Base-by-base conservation (phyloP, 2,888 invertebrate genomes). In the Agelastica alni region DNA sequence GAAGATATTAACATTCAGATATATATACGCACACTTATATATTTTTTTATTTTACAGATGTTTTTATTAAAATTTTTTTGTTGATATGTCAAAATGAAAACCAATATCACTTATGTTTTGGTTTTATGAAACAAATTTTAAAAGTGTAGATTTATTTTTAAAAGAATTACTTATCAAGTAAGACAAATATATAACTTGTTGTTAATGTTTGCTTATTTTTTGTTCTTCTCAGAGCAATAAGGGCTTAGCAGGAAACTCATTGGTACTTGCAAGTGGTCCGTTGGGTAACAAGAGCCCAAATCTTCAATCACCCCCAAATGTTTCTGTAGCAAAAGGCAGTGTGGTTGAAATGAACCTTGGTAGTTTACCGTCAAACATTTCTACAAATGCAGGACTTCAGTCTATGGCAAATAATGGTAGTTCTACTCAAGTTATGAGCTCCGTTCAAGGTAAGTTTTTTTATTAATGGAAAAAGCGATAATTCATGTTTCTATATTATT, bases 291-390 rank as follows among this genome's bases (percentile, higher is more conserved):
- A 91, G 76, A 90, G 89, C 76, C 90, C 91, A 60, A 91, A 87
- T 74, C 79, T 92, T 74, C 92, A 92, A 76, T 91, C 91, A 49
- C 91, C 91, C 53, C 91, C 91, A 41, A 91, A 91, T 71, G 88
- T 90, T 66, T 87, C 89, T 63, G 88, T 88, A 59, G 86, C 87
- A 64, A 75, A 78, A 83, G 84, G 77, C 67, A 75, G 64, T 45
- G 83, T 84, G 64, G 85, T 86, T 68, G 81, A 84, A 31, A 83
- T 85, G 74, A 85, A 86, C 58, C 68, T 81, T 61, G 79, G 80
- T 56, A 81, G 75, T 71, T 70, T 82, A 67, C 79, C 81, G 53
- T 80, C 81, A 57, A 80, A 80, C 67, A 81, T 81, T 69, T 77
- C 81, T 44, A 81, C 79, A 68, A 80, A 78, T 47, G 66, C 67